phyloP scores from a whole-genome alignment of 1,140 invertebrate genomes.

The Laupala kohalensis region DNA sequence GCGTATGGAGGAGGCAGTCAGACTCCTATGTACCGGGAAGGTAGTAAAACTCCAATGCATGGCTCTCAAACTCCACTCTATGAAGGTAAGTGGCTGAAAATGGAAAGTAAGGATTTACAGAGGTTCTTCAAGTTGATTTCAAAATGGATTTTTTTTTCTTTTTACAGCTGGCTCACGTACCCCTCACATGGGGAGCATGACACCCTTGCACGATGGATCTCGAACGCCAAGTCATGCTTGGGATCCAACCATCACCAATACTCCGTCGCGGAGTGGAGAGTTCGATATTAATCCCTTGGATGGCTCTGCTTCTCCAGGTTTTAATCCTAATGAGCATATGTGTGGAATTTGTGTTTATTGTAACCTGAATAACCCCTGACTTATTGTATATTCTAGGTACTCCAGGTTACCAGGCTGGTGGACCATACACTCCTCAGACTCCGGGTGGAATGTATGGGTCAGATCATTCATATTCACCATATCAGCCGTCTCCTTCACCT shows the following conservation, averaged over 20 bases:
- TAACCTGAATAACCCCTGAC: background rate
- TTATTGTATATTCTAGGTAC: constrained; percentile 31
- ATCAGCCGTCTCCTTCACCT: constrained; percentile 68
- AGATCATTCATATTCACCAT: constrained; percentile 79
- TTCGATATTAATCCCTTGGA: constrained; percentile 42
- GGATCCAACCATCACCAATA: constrained; percentile 78
- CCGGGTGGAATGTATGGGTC: constrained; percentile 81
- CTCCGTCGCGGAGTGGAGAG: constrained; percentile 63
- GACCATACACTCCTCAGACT: constrained; percentile 86
- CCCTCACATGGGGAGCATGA: constrained; percentile 84
- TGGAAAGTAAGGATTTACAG: background rate
- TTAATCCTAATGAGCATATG: constrained; percentile 44
- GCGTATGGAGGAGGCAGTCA: constrained; percentile 49
- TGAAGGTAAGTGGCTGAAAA: constrained; percentile 36
- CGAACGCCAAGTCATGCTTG: constrained; percentile 76
- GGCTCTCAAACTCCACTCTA: constrained; percentile 87
- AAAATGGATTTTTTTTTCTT: background rate
- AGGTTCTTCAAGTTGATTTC: background rate
- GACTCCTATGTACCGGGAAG: constrained; percentile 77
- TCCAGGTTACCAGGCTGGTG: constrained; percentile 63
- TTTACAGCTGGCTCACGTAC: constrained; percentile 61
- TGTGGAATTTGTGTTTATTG: no score
- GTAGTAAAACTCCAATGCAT: constrained; percentile 69
- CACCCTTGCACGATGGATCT: constrained; percentile 81
- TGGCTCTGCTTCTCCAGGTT: constrained; percentile 48